phyloP scores from a whole-genome alignment of 1,140 invertebrate species.

The Mycetomoellerius zeteki region DNA sequence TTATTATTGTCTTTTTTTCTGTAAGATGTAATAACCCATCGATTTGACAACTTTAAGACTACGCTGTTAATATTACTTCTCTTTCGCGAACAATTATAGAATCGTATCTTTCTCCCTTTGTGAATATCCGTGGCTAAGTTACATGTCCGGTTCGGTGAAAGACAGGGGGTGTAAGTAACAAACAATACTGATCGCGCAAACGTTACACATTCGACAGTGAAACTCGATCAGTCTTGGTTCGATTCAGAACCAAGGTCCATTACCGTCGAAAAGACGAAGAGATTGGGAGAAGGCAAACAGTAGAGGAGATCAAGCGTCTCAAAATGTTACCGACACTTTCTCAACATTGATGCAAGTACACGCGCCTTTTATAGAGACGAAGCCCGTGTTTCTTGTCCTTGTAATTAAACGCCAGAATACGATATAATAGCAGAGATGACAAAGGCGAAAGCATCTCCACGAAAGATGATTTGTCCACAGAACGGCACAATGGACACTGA shows the following conservation, averaged over 20 bases:
- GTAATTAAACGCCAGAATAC: constrained; percentile 68
- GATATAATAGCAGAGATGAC: constrained; percentile 63
- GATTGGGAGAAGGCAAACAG: constrained; percentile 52
- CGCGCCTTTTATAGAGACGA: constrained; percentile 5
- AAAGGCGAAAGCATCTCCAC: constrained; percentile 54
- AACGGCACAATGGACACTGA: constrained; percentile 38
- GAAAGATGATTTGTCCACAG: constrained; percentile 25
- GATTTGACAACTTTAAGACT: constrained; percentile 4
- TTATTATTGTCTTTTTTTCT: neutral
- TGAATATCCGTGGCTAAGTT: constrained; percentile 42
- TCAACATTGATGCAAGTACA: neutral
- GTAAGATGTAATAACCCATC: neutral
- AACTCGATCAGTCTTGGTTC: neutral
- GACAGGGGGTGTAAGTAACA: constrained; percentile 29
- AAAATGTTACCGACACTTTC: constrained; percentile 50
- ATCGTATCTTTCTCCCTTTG: neutral
- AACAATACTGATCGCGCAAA: constrained; percentile 37
- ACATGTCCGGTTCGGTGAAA: constrained; percentile 36
- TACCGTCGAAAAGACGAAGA: constrained; percentile 48
- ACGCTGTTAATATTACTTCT: neutral
- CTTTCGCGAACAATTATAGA: constrained; percentile 19
- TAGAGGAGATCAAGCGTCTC: constrained; percentile 46
- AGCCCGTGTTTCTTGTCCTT: constrained; percentile 46
- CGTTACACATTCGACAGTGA: neutral
- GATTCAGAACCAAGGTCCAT: constrained; percentile 41